These are phyloP conservation scores for Nesoenas mayeri DNA, from an alignment of 2,113 vertebrate genomes.

Conservation along the genomic window DNA sequence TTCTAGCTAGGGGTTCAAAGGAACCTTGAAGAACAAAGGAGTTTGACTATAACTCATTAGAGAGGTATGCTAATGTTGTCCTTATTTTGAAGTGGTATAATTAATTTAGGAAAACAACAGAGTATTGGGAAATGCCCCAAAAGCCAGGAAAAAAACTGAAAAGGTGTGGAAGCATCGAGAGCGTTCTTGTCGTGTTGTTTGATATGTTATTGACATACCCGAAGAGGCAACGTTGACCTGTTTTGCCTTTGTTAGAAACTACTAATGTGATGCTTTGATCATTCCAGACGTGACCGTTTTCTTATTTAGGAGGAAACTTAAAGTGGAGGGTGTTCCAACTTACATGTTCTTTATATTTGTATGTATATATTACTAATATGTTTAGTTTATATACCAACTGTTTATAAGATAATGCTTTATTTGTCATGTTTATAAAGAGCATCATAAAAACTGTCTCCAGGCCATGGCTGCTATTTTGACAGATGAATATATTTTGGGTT, in stretches of 20 bases:
- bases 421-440: neutral
- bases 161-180: neutral
- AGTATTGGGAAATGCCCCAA: neutral
- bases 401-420: neutral
- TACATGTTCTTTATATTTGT: neutral
- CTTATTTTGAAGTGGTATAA: neutral
- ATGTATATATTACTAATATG: neutral
- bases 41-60: slow-evolving; percentile 10
- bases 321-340: neutral
- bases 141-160: neutral
- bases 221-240: neutral
- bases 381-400: neutral
- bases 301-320: neutral
- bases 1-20: slow-evolving; percentile 17
- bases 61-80: slow-evolving; percentile 16
- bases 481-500: neutral
- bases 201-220: accelerated
- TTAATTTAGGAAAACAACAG: neutral
- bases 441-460: neutral
- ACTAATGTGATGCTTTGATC: neutral
- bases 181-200: neutral
- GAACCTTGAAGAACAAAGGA: slow-evolving; percentile 22
- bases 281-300: neutral
- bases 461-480: neutral
- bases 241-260: neutral